Evolutionary conservation across 2,797 vertebrate species (phyloP).

Genomic region (Vipera latastei): DNA sequence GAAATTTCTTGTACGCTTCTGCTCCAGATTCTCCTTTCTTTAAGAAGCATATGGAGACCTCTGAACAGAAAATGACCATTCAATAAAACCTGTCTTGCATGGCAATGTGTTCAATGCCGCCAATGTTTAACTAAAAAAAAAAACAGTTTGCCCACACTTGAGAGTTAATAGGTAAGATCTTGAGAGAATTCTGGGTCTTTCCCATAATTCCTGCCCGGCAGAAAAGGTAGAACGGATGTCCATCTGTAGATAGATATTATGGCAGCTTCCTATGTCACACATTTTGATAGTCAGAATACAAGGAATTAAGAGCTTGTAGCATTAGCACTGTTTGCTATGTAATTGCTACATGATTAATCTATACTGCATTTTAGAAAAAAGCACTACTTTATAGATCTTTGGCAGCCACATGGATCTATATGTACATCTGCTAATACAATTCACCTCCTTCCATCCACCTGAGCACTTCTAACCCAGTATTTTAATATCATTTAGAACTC

Average conservation of each 20-base stretch:
- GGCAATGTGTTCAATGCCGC: background rate
- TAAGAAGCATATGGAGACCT: background rate
- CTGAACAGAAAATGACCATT: background rate
- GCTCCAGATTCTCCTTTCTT: background rate
- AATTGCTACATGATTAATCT: background rate
- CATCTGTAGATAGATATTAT: background rate
- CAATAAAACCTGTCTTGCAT: background rate
- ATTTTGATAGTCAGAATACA: background rate
- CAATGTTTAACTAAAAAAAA: background rate
- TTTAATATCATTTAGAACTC: background rate
- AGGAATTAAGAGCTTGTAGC: background rate
- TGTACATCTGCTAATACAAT: background rate
- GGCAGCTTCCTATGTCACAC: background rate
- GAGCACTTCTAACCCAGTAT: no score
- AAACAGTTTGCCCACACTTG: background rate
- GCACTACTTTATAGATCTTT: background rate
- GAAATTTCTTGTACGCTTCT: no score
- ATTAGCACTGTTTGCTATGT: background rate
- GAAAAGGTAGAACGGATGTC: background rate
- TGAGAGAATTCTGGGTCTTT: background rate
- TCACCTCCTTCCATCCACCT: background rate
- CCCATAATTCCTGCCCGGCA: background rate
- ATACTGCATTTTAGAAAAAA: background rate
- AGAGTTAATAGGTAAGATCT: background rate
- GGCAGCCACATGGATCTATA: background rate